Percentiles rank a stretch among this genome's conserved stretches.
phyloP scores from a whole-genome alignment of 2,113 vertebrate species.

The Elephantulus edwardii region DNA sequence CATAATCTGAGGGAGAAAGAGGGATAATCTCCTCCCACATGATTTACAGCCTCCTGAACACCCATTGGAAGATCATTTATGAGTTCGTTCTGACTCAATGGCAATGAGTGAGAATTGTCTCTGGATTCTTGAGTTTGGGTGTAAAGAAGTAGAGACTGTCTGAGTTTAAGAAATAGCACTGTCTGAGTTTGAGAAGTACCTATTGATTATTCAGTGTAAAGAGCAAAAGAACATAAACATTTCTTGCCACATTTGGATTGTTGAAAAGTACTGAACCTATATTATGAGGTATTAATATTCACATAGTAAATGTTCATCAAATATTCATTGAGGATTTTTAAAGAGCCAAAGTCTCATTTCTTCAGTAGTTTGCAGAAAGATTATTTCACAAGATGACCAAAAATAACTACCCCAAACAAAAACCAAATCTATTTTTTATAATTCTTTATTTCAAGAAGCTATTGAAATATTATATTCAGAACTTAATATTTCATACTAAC shows the following conservation, averaged over 20 bases:
- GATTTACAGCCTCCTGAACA: too few relatives aligned
- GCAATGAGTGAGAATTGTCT: too few relatives aligned
- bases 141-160: too few relatives aligned
- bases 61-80: too few relatives aligned
- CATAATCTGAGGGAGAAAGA: too few relatives aligned
- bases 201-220: neutral
- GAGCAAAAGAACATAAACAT: too few relatives aligned
- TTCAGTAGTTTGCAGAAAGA: constrained; percentile 4
- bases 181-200: too few relatives aligned
- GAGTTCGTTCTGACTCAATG: too few relatives aligned
- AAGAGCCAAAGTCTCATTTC: neutral
- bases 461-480: constrained; percentile 28
- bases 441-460: neutral
- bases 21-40: too few relatives aligned
- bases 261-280: neutral
- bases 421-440: too few relatives aligned
- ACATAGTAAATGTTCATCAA: neutral
- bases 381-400: neutral
- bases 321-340: neutral
- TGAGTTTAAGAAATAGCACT: too few relatives aligned
- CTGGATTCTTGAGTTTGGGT: too few relatives aligned
- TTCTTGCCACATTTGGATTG: neutral
- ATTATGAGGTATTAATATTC: neutral
- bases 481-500: neutral
- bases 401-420: neutral